Conservation (phyloP, 1,140 invertebrate species). For the Diuraphis noxia region DNA sequence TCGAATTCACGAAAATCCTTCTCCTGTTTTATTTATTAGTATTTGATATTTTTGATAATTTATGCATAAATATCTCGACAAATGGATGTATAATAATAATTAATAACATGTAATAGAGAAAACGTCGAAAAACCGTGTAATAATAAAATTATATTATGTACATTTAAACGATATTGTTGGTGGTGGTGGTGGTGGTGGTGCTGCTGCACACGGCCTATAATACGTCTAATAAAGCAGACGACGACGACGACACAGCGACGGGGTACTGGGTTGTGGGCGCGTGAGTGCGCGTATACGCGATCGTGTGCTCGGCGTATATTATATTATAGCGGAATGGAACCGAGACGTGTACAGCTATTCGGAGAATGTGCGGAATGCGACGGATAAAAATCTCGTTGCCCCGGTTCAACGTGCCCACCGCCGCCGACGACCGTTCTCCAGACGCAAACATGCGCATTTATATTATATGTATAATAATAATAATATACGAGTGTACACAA, state of each 20-base stretch:
- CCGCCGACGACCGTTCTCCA: constrained; percentile 34
- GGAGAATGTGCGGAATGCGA: constrained; percentile 50
- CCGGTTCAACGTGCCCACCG: constrained; percentile 49
- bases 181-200: background rate
- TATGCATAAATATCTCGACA: no score
- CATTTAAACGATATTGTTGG: background rate
- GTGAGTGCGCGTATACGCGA: background rate
- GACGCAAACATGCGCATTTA: constrained; percentile 17
- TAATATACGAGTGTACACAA: background rate
- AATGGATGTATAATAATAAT: no score
- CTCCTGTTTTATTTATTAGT: no score
- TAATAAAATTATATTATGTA: background rate
- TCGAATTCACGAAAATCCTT: no score
- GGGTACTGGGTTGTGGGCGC: background rate
- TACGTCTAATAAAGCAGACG: background rate
- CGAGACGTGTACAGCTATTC: constrained; percentile 44
- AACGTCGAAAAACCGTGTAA: background rate
- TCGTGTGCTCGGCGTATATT: background rate
- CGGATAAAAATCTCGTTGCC: constrained; percentile 53
- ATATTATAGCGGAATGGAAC: constrained; percentile 39
- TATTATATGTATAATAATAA: background rate
- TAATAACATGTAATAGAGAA: no score
- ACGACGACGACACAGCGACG: no score
- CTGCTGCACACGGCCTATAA: background rate
- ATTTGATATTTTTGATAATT: no score